Base-by-base conservation (phyloP, 1,140 invertebrate genomes). In the Drosophila sechellia region DNA sequence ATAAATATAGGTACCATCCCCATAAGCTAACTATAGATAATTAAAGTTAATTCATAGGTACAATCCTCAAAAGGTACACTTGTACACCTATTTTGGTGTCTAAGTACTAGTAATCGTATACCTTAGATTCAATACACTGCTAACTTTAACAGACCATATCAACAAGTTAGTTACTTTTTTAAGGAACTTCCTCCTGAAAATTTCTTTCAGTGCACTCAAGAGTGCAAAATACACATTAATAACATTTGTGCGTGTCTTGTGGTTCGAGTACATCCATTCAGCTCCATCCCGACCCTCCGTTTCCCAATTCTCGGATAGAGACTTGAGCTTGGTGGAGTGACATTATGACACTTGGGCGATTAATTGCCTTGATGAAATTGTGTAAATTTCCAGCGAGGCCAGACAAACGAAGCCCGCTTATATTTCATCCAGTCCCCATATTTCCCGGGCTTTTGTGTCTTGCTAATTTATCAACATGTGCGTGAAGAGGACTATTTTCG, bases 361-460 rank as follows among this genome's bases (percentile, higher is more conserved):
- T 84, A 87, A 89, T 87, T 89, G 84, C 68, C 66, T 73, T 87
- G 84, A 87, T 87, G 84, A 89, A 87, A 89, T 80, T 87, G 64
- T 74, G 54, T 79, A 77, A 74, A 77, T 63, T 52, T 75, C 55
- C 50, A 50, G 55, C 71, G 31, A 8, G 48, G 57, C 45, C 69
- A 59, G 54, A 72, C 55, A 79, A 37, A 50, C 45, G 40, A 40
- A 22, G 37, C 40, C 66, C 46, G 39, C 56, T 48, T 37, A n/a
- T 22, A 53, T 43, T 53, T 39, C 39, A 31, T 34, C 13, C 57
- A 12, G 43, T 12, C 52, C 35, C 35, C 50, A 22, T 31, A 22
- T 48, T 40, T 40, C 39, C 4, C 8, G 1, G 5, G 46, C 27
- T 39, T 45, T 54, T 56, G 10, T 40, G 65, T 55, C 58, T 77